These are phyloP conservation scores for Axea sp. DNA, from an alignment of 2,888 invertebrate genomes.

Conservation along the genomic window DNA sequence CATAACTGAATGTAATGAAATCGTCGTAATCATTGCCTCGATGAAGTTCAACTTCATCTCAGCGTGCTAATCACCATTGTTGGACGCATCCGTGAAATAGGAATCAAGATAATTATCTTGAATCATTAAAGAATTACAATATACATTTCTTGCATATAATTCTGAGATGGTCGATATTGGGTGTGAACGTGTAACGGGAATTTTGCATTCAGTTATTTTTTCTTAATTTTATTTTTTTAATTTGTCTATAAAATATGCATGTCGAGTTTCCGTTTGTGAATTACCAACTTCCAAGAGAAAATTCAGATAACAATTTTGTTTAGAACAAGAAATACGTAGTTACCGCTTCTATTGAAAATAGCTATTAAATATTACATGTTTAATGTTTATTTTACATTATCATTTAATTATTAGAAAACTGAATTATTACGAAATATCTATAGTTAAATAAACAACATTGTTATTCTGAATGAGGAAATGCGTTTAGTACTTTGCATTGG, in stretches of 20 bases:
- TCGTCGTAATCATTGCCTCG: slow-evolving; percentile 29
- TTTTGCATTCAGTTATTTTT: slow-evolving; percentile 28
- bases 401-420: no score
- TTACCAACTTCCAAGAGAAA: neutral
- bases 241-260: slow-evolving; percentile 46
- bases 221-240: slow-evolving; percentile 11
- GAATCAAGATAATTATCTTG: slow-evolving; percentile 45
- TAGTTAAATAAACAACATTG: no score
- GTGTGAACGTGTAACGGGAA: slow-evolving; percentile 59
- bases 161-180: slow-evolving; percentile 52
- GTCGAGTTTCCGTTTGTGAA: slow-evolving; percentile 36
- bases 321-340: no score
- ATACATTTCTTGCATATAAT: slow-evolving; percentile 47
- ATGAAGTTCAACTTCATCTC: slow-evolving; percentile 58
- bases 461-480: slow-evolving; percentile 7
- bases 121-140: slow-evolving; percentile 49
- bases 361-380: no score
- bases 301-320: slow-evolving; percentile 32
- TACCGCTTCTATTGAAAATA: no score
- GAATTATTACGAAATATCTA: no score
- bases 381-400: no score
- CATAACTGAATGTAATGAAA: slow-evolving; percentile 51
- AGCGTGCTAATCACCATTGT: slow-evolving; percentile 55
- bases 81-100: slow-evolving; percentile 39
- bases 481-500: slow-evolving; percentile 6